Evolutionary conservation across 2,888 invertebrate genomes (phyloP).

Genomic region (Ormia ochracea): DNA sequence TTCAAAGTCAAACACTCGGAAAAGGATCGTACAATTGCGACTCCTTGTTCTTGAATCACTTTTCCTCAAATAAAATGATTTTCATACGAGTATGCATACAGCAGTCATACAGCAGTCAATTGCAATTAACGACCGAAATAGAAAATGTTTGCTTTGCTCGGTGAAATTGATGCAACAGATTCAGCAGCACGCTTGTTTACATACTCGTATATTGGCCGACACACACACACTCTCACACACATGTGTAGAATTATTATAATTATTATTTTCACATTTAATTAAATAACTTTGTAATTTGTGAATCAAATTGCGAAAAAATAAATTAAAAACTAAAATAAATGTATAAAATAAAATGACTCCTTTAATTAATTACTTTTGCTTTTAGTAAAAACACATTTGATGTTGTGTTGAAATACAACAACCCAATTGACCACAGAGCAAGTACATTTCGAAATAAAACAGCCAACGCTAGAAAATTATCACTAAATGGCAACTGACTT

Average conservation of each 20-base stretch:
- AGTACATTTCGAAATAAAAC: neutral
- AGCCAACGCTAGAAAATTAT: too few species aligned
- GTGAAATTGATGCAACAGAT: neutral
- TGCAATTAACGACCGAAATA: neutral
- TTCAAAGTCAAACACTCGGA: too few species aligned
- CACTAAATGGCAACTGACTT: too few species aligned
- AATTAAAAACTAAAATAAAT: neutral
- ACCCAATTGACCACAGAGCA: neutral
- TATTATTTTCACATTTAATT: conserved; percentile 25
- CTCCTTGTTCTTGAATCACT: too few species aligned
- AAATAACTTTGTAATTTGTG: conserved; percentile 34
- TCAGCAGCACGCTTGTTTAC: too few species aligned
- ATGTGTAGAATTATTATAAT: neutral
- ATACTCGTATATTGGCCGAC: neutral
- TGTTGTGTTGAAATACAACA: neutral
- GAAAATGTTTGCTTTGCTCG: neutral
- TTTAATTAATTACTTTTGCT: conserved; percentile 5
- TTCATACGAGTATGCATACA: too few species aligned
- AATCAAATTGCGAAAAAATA: conserved; percentile 1
- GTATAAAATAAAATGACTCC: neutral
- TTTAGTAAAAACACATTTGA: neutral
- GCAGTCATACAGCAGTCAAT: neutral
- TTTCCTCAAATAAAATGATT: too few species aligned
- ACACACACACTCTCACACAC: neutral
- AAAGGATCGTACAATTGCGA: too few species aligned